These are phyloP conservation scores for Gephyroberyx darwinii DNA, from an alignment of 2,797 vertebrate genomes.

Conservation along the genomic window DNA sequence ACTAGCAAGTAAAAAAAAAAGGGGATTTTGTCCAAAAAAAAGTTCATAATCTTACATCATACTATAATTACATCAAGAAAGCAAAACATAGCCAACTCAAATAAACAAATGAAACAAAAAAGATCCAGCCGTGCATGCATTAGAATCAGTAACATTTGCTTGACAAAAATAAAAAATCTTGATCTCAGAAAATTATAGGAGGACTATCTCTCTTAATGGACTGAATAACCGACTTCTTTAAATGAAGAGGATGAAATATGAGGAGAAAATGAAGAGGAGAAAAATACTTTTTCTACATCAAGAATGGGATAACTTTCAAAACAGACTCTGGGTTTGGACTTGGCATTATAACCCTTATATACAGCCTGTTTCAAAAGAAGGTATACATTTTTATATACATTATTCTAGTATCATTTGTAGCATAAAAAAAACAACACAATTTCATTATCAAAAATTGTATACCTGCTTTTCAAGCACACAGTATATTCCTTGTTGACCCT, in stretches of 20 bases:
- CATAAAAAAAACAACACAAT: no score
- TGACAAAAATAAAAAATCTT: conserved; percentile 66
- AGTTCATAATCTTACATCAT: conserved; percentile 34
- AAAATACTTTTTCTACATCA: conserved; percentile 47
- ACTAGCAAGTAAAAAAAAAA: conserved; percentile 42
- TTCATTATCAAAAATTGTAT: conserved; percentile 31
- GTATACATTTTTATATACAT: no score
- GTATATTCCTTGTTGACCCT: conserved; percentile 68
- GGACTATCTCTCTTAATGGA: conserved; percentile 35
- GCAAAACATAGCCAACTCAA: conserved; percentile 50
- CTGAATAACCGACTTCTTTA: conserved; percentile 45
- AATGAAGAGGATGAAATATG: conserved; percentile 47
- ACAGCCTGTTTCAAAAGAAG: no score
- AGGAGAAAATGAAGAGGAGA: conserved; percentile 41
- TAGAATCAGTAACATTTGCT: conserved; percentile 80
- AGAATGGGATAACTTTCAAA: conserved; percentile 39
- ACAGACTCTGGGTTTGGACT: conserved; percentile 48
- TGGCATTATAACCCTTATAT: no score
- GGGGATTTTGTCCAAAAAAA: conserved; percentile 24
- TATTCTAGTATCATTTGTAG: no score
- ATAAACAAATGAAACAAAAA: conserved; percentile 60
- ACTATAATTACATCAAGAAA: conserved; percentile 51
- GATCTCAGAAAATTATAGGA: conserved; percentile 60
- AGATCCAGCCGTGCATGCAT: conserved; percentile 81
- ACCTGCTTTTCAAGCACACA: conserved; percentile 68